Base-by-base conservation (phyloP, 2,113 vertebrate genomes). In the Rutilus rutilus region DNA sequence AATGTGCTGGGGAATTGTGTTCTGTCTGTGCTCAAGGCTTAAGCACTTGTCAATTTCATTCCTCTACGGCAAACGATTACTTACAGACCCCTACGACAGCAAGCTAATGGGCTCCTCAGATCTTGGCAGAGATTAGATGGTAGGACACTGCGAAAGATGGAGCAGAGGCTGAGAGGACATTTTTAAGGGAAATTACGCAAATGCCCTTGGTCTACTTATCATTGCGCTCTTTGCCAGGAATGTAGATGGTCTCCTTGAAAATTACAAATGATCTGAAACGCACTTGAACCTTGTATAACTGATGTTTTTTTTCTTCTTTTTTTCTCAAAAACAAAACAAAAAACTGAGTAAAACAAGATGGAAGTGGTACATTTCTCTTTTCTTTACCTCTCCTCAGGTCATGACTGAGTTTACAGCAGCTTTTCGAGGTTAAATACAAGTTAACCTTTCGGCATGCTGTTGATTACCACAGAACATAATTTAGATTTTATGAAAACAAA, bases 1-100 rank as follows among this genome's bases (percentile, higher is more conserved):
- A 97, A 96, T 96, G 94, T 96, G 95, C 92, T 96, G 88, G 45
- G 92, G 95, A 96, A 96, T 95, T 95, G 93, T 94, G 95, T 95
- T 95, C 95, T 93, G 89, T 93, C 92, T 93, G 92, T 93, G 95
- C 95, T 95, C 91, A 93, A 88, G 95, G 94, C 95, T 93, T 83
- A 95, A 96, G 95, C 92, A 93, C 94, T 95, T 95, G 95, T 96
- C 95, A 96, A 93, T 96, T 96, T 95, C 92, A 93, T 92, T 91
- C 92, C 75, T 92, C 93, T 93, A 91, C 93, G 95, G 94, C 93
- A 94, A 92, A 92, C 94, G 95, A 95, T 96, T 96, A 95, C 95
- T 96, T 95, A 95, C 92, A 93, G 93, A 92, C 92, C 93, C 93
- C 93, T 95, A 79, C 93, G 91, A 87, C 93, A 91, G 94, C 92